These are phyloP conservation scores for Oryzias woworae DNA, from an alignment of 2,113 vertebrate species.

Conservation along the genomic window DNA sequence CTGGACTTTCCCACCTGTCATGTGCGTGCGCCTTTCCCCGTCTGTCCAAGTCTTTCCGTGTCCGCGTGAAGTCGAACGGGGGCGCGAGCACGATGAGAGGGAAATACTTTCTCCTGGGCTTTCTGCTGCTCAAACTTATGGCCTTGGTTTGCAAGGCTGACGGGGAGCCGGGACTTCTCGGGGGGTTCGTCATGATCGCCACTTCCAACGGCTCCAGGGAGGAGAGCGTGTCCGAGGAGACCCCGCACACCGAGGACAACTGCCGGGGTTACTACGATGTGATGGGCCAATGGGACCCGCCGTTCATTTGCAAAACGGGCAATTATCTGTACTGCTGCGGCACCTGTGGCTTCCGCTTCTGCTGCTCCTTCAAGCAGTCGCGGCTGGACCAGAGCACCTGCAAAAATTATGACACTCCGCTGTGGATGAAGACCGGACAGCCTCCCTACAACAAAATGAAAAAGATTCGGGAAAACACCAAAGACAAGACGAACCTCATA, in stretches of 20 bases:
- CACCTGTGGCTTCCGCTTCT: slow-evolving; percentile 99
- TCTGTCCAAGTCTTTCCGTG: slow-evolving; percentile 54
- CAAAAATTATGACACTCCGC: slow-evolving; percentile 93
- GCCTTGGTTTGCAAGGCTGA: slow-evolving; percentile 90
- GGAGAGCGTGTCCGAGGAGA: slow-evolving; percentile 84
- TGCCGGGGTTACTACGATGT: slow-evolving; percentile 98
- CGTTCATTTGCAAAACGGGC: slow-evolving; percentile 96
- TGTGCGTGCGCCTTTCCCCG: slow-evolving; percentile 48
- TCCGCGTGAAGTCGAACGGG: slow-evolving; percentile 60
- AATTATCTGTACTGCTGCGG: slow-evolving; percentile 98
- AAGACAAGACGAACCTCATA: slow-evolving; percentile 98
- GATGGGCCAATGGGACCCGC: slow-evolving; percentile 99
- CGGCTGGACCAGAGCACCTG: slow-evolving; percentile 95
- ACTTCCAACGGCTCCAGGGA: slow-evolving; percentile 88
- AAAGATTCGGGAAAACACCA: slow-evolving; percentile 88
- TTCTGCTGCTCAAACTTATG: slow-evolving; percentile 91
- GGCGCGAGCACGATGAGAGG: slow-evolving; percentile 76
- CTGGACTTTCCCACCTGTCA: slow-evolving; percentile 69
- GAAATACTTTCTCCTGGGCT: slow-evolving; percentile 87
- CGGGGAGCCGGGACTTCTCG: slow-evolving; percentile 88
- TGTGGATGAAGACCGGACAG: slow-evolving; percentile 93
- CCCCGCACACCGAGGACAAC: slow-evolving; percentile 88
- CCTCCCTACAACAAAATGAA: slow-evolving; percentile 90
- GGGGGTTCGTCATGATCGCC: slow-evolving; percentile 90
- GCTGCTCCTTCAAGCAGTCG: slow-evolving; percentile 92